Evolutionary conservation across 2,888 invertebrate species (phyloP).

Genomic region (Flexamia atlantica): DNA sequence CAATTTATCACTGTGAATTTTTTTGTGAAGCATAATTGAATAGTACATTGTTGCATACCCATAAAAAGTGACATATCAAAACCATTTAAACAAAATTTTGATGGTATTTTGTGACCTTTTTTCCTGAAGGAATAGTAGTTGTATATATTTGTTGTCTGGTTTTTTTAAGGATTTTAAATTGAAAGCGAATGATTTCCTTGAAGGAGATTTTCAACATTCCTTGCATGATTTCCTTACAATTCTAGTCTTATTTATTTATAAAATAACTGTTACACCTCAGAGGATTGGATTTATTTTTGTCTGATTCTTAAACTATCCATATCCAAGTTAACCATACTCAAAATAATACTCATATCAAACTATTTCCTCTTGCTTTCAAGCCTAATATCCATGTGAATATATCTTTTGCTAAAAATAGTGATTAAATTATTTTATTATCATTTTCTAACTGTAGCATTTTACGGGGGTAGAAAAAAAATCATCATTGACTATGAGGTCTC

Average conservation of each 20-base stretch:
- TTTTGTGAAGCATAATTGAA: background rate
- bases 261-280: background rate
- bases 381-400: no score
- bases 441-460: no score
- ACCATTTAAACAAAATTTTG: no score
- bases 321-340: background rate
- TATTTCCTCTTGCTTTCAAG: no score
- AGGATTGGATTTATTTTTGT: background rate
- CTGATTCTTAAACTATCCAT: no score
- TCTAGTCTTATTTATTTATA: slow-evolving; percentile 5
- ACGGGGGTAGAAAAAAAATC: no score
- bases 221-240: background rate
- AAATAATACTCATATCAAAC: background rate
- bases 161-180: background rate
- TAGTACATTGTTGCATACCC: no score
- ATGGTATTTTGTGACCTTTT: no score
- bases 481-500: no score
- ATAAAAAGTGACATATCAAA: no score
- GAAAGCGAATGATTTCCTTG: background rate
- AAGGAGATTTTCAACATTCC: background rate
- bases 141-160: no score
- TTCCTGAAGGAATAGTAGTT: no score
- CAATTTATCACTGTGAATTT: background rate
- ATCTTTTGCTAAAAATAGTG: background rate
- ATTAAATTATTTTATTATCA: background rate